Base-by-base conservation (phyloP, 92 coral and sea anemone species). In the Siderastrea radians region DNA sequence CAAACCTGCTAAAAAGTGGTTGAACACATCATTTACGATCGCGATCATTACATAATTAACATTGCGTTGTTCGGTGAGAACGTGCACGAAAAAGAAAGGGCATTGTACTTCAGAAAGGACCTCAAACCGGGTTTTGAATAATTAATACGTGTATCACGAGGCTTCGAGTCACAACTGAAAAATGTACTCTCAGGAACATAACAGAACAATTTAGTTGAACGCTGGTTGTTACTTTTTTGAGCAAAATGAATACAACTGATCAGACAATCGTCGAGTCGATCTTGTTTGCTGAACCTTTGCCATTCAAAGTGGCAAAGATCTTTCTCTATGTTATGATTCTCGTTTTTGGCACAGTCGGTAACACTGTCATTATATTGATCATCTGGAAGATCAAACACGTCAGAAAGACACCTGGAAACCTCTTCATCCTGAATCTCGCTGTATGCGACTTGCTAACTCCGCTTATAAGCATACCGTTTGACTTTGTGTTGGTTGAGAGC, bases 381-480 rank as follows among this genome's bases (percentile, higher is more conserved):
- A 79, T 93, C 14, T 80, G 52, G 6, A 78, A 74, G 62, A 61
- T 67, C 7, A 82, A 81, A 44, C 74, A 90, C 26, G 53, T 87
- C 69, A 82, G 90, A 6, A 68, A 83, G 57, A 58, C 87, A 7
- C 85, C 96, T 1, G 89, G 89, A 17, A 83, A 93, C 73, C 58
- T 80, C 0, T 87, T 90, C 61, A 89, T 93, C 44, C 75, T 89
- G n/a, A 93, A 93, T 60, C 86, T 93, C n/a, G 96, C 96, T 7
- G 17, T 93, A 2, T 93, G 96, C 38, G 94, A 93, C 75, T 78
- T 93, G 54, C 73, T 93, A 14, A 87, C 94, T 65, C 96, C 96
- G 14, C 68, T 93, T 1, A 63, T 93, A 5, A 93, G 93, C 61
- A 93, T 93, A 6, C 94, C 96, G 1, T 53, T 90, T 49, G 96